Base-by-base conservation (phyloP, 2,797 vertebrate genomes). In the Sebastes kiyomatsui region DNA sequence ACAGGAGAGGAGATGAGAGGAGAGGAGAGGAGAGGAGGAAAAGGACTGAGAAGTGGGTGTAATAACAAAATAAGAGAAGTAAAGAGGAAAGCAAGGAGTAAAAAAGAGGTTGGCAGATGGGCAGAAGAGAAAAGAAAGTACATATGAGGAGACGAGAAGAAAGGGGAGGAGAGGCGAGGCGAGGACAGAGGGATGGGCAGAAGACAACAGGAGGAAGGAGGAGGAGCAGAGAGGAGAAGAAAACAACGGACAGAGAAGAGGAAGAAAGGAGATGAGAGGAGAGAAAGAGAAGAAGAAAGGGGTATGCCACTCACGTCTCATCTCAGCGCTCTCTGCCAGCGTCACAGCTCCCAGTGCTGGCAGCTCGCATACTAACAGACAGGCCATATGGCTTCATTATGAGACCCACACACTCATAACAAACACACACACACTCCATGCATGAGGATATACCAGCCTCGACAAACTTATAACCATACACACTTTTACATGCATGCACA, bases 371-470 rank as follows among this genome's bases (percentile, higher is more conserved):
- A 71, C 90, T 88, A 90, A 90, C 94, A 94, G 92, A 94, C 89
- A 91, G 78, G 85, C 94, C 93, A 94, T 95, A 95, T 94, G 94
- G 92, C 95, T 95, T 95, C 92, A 95, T 94, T 94, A 95, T 90
- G 81, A 92, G 80, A 77, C 59, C 82, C 82, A 87, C 87, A 70
- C 80, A 61, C 67, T 74, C 59, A 74, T 58, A 77, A 70, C 72
- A 46, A 82, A 35, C 38, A 35, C 62, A 20, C 56, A 71, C 75
- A 71, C 81, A 73, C 75, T 55, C 65, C 66, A 66, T 32, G 65
- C 66, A 81, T 42, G 67, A 73, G 42, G 55, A 82, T 67, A 22
- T 69, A 81, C 56, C 64, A 67, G 64, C 30, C 66, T 72, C 56
- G 6, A 33, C 33, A 27, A 74, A 89, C 79, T 72, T 58, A 72